Base-by-base conservation (phyloP, 1,140 invertebrate genomes). In the Platyscapa corneri region DNA sequence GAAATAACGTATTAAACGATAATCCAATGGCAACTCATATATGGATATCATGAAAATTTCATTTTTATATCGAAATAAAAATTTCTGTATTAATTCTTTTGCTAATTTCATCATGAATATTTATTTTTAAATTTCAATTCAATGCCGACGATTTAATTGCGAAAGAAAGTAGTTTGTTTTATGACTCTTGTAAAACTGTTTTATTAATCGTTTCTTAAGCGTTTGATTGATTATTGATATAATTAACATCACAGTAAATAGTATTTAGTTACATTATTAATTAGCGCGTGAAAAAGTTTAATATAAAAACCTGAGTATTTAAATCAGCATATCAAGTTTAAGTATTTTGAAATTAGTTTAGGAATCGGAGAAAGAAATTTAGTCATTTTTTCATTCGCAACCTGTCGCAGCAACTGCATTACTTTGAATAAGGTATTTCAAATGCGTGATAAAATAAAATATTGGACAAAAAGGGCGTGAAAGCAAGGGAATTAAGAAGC, bases 51-150 rank as follows among this genome's bases (percentile, higher is more conserved):
- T 18, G 49, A 10, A 53, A 18, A 20, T 20, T 20, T 37, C 18
- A 37, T 23, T 70, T 30, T 37, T 20, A 20, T 5, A 34, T 34
- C 37, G 3, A 70, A n/a, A 8, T 70, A 70, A 37, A 70, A 70
- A 20, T 23, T 37, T 0, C 0, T 39, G 16, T 70, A 23, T 30
- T 23, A 16, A 70, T 2, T 6, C 18, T 23, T 70, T 70, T 0
- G 34, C 10, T 5, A 70, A 39, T 42, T 74, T 74, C 70, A 46
- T 42, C 7, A 74, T 39, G 70, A 42, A 74, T 27, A 46, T 27
- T 74, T 46, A 74, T 23, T 74, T 74, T 74, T 42, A 42, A 74
- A 74, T 75, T 75, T 30, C 32, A 34, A 70, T 70, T 75, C 14
- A 37, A 70, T 23, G 16, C 0, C 30, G 18, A 37, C 18, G 67